Conservation (phyloP, 2,888 invertebrate species). For the Amphipoea lucens region DNA sequence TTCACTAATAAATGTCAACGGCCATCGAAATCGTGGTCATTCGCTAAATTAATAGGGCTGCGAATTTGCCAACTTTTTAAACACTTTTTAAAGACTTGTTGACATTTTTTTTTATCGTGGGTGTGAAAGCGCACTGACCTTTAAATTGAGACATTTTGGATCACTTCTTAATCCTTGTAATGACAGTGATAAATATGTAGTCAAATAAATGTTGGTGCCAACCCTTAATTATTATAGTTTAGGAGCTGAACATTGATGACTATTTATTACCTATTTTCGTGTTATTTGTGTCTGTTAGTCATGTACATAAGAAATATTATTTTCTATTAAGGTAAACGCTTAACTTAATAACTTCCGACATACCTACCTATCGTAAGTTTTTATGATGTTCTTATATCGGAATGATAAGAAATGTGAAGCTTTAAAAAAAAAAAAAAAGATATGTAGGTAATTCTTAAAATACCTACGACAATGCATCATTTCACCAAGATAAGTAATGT, state of each 20-base stretch:
- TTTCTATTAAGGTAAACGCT: no score
- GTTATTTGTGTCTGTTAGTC: neutral
- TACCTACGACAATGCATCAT: neutral
- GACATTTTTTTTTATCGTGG: conserved; percentile 54
- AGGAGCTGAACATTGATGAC: neutral
- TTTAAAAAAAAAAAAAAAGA: no score
- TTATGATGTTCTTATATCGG: neutral
- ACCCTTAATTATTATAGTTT: conserved; percentile 3
- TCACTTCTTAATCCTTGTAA: conserved; percentile 67
- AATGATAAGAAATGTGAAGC: neutral
- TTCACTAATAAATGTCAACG: conserved; percentile 56
- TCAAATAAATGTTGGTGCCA: conserved; percentile 21
- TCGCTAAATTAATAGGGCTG: conserved; percentile 58
- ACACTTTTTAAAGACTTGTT: conserved; percentile 58
- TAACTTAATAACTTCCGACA: neutral
- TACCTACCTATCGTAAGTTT: neutral
- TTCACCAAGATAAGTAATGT: neutral
- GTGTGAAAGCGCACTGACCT: conserved; percentile 63
- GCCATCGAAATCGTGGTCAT: conserved; percentile 44
- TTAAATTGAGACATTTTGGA: conserved; percentile 62
- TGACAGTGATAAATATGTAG: conserved; percentile 65
- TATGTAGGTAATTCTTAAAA: no score
- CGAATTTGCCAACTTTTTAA: conserved; percentile 64
- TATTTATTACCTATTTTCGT: neutral
- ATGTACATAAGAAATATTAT: neutral